Conservation (phyloP, 2,797 vertebrate species). For the Harpagifer antarcticus region DNA sequence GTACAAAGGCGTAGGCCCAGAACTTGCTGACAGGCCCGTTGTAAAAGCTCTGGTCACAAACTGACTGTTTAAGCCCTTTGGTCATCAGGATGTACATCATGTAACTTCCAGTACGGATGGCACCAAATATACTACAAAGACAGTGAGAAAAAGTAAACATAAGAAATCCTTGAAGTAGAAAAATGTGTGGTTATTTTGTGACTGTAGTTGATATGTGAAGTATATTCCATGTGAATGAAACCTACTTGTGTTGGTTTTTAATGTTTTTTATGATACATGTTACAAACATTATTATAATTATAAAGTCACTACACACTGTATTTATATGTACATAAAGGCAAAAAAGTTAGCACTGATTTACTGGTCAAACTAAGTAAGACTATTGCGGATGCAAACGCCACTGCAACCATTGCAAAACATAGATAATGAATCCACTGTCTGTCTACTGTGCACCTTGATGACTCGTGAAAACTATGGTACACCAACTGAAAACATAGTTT, state of each 20-base stretch:
- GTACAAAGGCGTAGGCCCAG: conserved; percentile 99
- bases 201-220: background rate
- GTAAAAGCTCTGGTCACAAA: conserved; percentile 99
- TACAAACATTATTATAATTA: background rate
- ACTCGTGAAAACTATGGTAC: background rate
- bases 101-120: conserved; percentile 97
- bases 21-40: conserved; percentile 99
- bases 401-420: background rate
- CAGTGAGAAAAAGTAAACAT: conserved; percentile 14
- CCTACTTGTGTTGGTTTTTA: background rate
- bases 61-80: conserved; percentile 98
- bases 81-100: conserved; percentile 99
- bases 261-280: no score
- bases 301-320: background rate
- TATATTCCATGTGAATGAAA: background rate
- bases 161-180: background rate
- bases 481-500: background rate
- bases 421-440: background rate
- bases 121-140: conserved; percentile 94
- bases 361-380: background rate
- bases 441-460: background rate
- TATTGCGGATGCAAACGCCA: background rate
- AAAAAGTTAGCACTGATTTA: background rate
- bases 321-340: no score
- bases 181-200: background rate